Evolutionary conservation across 2,113 vertebrate species (phyloP), one percentile per base, ranked within the genome.

Genomic region (Podocnemis expansa): DNA sequence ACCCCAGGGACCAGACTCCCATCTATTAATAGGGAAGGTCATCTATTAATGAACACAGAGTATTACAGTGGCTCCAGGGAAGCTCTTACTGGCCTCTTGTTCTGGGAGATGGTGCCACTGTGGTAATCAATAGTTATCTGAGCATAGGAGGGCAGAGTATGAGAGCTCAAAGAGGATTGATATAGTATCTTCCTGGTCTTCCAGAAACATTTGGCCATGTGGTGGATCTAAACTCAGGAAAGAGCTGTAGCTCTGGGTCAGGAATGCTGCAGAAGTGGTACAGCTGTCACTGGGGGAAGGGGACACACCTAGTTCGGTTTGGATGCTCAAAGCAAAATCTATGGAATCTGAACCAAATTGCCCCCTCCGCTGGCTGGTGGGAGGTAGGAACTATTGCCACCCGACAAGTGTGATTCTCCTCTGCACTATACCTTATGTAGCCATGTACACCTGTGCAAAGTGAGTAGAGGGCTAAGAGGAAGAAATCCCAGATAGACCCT

Each of bases 31-130:
- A 1, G 60, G 52, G 56, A 92, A 49, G 51, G 58, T 78, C 31
- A 80, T 2, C 38, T 27, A 10, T 14, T 10, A 29, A 11, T 5
- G 2, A 14, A 34, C n/a, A 22, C 0, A 0, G 79, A 47, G 5
- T 67, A 79, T 0, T 3, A 12, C 0, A 2, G 45, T 31, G 43
- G 43, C 91, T 60, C 54, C 0, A 0, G 9, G 3, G 45, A 10
- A 5, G 9, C 4, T 54, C 10, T 84, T 17, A 13, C 14, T 4
- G 2, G 84, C 55, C 21, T 80, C 25, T 43, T 9, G 41, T 76
- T 52, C 51, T 14, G 14, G n/a, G 25, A 21, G 14, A 10, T 45
- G 45, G 29, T 10, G 49, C 38, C 1, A 3, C 76, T 13, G n/a
- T 60, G 1, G 0, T 81, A 45, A 49, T 38, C 1, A 27, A 19